Evolutionary conservation across 2,888 invertebrate species (phyloP), one percentile per base, ranked within the genome.

Genomic region (Xanthorhoe designata): DNA sequence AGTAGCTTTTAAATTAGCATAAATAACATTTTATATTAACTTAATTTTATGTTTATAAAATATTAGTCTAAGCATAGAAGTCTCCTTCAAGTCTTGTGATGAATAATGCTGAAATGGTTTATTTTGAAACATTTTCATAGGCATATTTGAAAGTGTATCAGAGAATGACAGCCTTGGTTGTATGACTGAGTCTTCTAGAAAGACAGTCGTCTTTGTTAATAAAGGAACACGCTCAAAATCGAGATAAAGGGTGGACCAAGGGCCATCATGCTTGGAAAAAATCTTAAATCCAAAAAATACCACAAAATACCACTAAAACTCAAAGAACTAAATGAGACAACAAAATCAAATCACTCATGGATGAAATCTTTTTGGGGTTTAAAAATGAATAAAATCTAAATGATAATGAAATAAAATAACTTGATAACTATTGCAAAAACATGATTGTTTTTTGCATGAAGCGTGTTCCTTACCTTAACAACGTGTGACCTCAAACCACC

Each of bases 381-480:
- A 45, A 63, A 60, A 68, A 53, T 49, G 51, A 62, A 61, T 58
- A 60, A 50, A 62, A 35, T 50, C 59, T 63, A 67, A 68, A 68
- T 61, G 61, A 64, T 53, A 64, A 68, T 68, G 49, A 57, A 68
- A 55, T 42, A 49, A 59, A 59, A 55, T 42, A 54, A 66, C 52
- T 53, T 45, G 58, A 61, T 61, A 61, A 61, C 50, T 17, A 50
- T 64, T 61, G 64, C 68, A 64, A 68, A 66, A 10, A 67, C 35
- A 32, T 64, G 68, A 45, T 17, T 29, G 52, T 60, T 60, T 58
- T 13, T 71, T 70, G 87, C 86, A 79, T 84, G 65, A 89, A 90
- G 89, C 88, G 82, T 83, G 79, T 76, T 69, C 76, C 91, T 91
- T 84, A 92, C 92, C 91, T 92, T 92, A 4, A 92, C 88, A 74